A percentile compares a stretch with the other conserved stretches of the same genome.
phyloP scores from a whole-genome alignment of 2,888 invertebrate genomes.

The Spisula subtruncata region DNA sequence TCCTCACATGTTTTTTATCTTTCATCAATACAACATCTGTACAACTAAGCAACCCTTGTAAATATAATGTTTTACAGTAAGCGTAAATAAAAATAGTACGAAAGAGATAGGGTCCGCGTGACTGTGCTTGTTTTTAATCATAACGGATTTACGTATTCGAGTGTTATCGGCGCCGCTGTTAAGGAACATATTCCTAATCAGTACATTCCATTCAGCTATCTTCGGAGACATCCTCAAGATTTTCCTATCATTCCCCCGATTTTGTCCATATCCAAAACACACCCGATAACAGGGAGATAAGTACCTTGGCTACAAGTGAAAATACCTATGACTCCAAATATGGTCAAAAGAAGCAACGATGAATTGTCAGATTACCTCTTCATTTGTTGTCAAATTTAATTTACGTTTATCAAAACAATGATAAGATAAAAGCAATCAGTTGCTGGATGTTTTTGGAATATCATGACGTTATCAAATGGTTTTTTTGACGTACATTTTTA shows the following conservation, averaged over 20 bases:
- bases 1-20: no score
- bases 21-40: no score
- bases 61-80: no score
- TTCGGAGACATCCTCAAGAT: conserved; percentile 32
- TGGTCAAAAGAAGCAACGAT: conserved; percentile 17
- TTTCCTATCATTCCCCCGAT: conserved; percentile 27
- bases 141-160: not conserved
- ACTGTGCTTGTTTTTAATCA: conserved; percentile 16
- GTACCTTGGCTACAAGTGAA: conserved; percentile 41
- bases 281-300: conserved; percentile 25
- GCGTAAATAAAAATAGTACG: not conserved
- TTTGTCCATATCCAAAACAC: conserved; percentile 38
- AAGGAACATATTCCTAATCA: conserved; percentile 25
- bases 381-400: conserved; percentile 4
- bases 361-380: not conserved
- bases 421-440: conserved; percentile 18
- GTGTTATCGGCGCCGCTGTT: not conserved
- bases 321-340: conserved; percentile 54
- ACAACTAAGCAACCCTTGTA: no score
- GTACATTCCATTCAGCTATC: conserved; percentile 31
- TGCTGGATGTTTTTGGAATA: not conserved
- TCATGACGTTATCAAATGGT: not conserved
- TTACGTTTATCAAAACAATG: conserved; percentile 10
- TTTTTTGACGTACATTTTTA: not conserved
- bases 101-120: not conserved